Percentiles rank a stretch among this genome's conserved stretches.
Conservation (phyloP, 2,113 vertebrate species). For the Aphyosemion australe region DNA sequence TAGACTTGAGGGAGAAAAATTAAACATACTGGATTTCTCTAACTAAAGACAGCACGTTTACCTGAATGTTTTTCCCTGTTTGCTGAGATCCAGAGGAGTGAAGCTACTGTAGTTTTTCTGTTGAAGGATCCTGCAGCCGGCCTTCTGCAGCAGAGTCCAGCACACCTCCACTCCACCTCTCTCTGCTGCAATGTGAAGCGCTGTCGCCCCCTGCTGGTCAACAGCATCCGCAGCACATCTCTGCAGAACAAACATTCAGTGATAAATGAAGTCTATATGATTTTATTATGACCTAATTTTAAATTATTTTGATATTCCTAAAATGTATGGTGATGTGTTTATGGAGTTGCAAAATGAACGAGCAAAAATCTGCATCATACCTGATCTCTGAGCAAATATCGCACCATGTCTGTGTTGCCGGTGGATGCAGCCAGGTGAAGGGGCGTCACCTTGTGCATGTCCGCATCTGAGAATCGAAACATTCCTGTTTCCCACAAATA, state of each 20-base stretch:
- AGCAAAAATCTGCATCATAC: slow-evolving; percentile 49
- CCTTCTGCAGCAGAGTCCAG: slow-evolving; percentile 79
- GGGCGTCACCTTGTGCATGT: slow-evolving; percentile 75
- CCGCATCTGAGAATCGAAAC: slow-evolving; percentile 79
- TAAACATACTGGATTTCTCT: too few species aligned
- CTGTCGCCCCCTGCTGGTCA: slow-evolving; percentile 79
- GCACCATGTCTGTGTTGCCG: slow-evolving; percentile 78
- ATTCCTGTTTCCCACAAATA: slow-evolving; percentile 80
- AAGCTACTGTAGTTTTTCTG: slow-evolving; percentile 73
- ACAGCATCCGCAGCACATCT: slow-evolving; percentile 74
- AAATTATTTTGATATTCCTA: background rate
- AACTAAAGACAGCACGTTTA: slow-evolving; percentile 41
- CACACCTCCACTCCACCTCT: slow-evolving; percentile 78
- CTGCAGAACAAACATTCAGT: slow-evolving; percentile 45
- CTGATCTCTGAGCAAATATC: slow-evolving; percentile 76
- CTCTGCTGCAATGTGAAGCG: slow-evolving; percentile 81
- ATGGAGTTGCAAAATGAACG: background rate
- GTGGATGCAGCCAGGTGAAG: slow-evolving; percentile 81
- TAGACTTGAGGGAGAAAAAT: slow-evolving; percentile 30
- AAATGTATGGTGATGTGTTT: background rate
- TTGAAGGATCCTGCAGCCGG: slow-evolving; percentile 73
- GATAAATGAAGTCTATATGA: too few species aligned
- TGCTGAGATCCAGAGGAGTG: slow-evolving; percentile 79
- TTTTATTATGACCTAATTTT: background rate
- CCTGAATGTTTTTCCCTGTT: slow-evolving; percentile 79